These are phyloP conservation scores for Phlogophora meticulosa DNA, from an alignment of 2,888 invertebrate genomes.

Conservation along the genomic window DNA sequence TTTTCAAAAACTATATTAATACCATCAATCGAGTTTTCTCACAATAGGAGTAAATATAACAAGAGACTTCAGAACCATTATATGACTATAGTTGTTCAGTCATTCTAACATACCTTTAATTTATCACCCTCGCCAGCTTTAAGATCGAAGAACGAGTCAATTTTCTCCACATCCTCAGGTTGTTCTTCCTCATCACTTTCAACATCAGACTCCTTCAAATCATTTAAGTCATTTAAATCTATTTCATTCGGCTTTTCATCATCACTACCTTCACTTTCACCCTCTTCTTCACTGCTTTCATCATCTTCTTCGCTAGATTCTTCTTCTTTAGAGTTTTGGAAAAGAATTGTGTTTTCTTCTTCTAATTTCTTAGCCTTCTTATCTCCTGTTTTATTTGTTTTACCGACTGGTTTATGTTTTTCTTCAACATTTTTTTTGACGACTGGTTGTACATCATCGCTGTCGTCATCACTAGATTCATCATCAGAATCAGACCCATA, in stretches of 20 bases:
- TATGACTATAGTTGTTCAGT: too few relatives aligned
- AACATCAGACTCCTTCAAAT: conserved; percentile 87
- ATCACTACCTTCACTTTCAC: conserved; percentile 61
- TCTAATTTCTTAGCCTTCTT: conserved; percentile 26
- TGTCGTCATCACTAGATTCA: conserved; percentile 51
- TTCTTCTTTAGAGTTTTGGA: conserved; percentile 52
- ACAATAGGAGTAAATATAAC: too few relatives aligned
- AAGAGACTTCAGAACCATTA: too few relatives aligned
- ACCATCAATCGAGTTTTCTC: too few relatives aligned
- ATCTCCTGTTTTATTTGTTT: conserved; percentile 12
- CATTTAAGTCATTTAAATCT: conserved; percentile 81
- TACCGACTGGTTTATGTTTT: conserved; percentile 31
- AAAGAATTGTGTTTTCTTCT: conserved; percentile 46
- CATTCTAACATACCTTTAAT: conserved; percentile 77
- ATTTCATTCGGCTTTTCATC: conserved; percentile 57
- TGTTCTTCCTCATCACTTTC: conserved; percentile 75
- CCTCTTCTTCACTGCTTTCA: conserved; percentile 54
- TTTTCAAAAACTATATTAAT: too few relatives aligned
- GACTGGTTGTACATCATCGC: conserved; percentile 13
- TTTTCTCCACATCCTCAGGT: conserved; percentile 71
- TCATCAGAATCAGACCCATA: conserved; percentile 45
- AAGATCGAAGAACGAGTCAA: conserved; percentile 80
- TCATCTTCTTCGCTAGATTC: conserved; percentile 52
- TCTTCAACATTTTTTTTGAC: conserved; percentile 31
- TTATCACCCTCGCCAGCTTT: conserved; percentile 81